Evolutionary conservation across 2,797 vertebrate genomes (phyloP), one percentile per base, ranked within the genome.

Genomic region (Melanotaenia maccullochi): DNA sequence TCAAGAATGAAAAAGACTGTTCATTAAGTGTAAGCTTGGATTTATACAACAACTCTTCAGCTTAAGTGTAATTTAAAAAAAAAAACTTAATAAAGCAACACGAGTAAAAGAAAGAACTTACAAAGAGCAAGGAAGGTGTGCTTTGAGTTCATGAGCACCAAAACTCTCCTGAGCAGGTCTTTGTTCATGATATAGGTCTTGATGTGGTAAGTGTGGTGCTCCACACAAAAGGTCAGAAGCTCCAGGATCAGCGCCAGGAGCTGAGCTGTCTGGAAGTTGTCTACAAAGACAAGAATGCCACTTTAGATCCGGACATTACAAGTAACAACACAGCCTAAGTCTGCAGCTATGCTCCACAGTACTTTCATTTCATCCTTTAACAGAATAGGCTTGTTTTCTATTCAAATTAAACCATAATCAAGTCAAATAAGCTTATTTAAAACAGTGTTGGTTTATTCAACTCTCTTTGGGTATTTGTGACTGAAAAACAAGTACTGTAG

Each of bases 141-240:
- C 89, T 98, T 99, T n/a, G 98, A 99, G 93, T 99, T 99, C 98
- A 99, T 99, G 85, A 99, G 96, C 71, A 98, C 96, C 85, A 99
- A 92, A 1, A 99, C 98, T 94, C 97, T 95, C 85, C 98, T 94
- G 79, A 99, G 95, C 85, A 99, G 94, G 88, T 99, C 98, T 93
- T 97, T 99, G 88, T 98, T 99, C 97, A 99, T 99, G 79, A 99
- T 99, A 91, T 99, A 99, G 82, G 97, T 99, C 94, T 99, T 99
- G 91, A 99, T 99, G 93, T 99, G 98, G 62, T 99, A 99, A 0
- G 98, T 98, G 87, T 99, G 98, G 83, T 99, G 97, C 84, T 99
- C 98, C 92, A 99, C 98, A 84, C 98, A 99, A 87, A 99, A 99
- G 5, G 97, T 99, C 58, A 99, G 95, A 75, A 99, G 95, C 90